A percentile compares a stretch with the other conserved stretches of the same genome.
These are phyloP conservation scores for Montipora foliosa DNA, from an alignment of 64 coral and sea anemone genomes.

Conservation along the genomic window DNA sequence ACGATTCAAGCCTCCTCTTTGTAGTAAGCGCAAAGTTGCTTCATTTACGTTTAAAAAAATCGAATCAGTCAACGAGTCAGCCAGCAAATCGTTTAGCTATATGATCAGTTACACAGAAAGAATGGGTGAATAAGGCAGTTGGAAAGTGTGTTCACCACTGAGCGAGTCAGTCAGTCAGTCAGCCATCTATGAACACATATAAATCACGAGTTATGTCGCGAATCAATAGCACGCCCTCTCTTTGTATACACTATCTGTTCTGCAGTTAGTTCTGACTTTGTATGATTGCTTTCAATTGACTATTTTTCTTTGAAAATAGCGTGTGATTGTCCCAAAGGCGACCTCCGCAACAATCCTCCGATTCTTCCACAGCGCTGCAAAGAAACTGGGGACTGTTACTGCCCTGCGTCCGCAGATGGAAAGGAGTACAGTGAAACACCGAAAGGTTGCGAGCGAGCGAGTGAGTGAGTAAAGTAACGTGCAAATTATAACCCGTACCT, in stretches of 20 bases:
- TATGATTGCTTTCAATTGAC: background rate
- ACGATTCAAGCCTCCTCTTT: constrained; percentile 39
- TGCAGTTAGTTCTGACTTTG: too few relatives aligned
- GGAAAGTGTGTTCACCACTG: too few relatives aligned
- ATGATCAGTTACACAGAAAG: background rate
- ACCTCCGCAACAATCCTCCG: constrained; percentile 4
- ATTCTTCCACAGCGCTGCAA: constrained; percentile 31
- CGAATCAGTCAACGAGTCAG: background rate
- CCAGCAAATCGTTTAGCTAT: background rate
- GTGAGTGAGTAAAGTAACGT: background rate
- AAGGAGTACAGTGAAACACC: background rate
- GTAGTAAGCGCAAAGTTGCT: constrained; percentile 6
- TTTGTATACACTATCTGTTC: background rate
- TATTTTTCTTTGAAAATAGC: constrained; percentile 10
- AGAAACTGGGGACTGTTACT: constrained; percentile 33
- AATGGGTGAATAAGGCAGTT: too few relatives aligned
- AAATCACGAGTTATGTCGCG: too few relatives aligned
- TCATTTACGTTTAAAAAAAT: background rate
- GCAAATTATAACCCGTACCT: background rate
- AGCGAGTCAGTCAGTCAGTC: background rate
- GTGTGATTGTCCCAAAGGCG: constrained; percentile 61
- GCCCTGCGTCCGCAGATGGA: constrained; percentile 1
- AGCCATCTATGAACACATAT: background rate
- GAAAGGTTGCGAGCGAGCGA: background rate
- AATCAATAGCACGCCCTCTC: too few relatives aligned